These are phyloP conservation scores for Lacerta bilineata DNA, from an alignment of 2,797 vertebrate genomes.

Conservation along the genomic window DNA sequence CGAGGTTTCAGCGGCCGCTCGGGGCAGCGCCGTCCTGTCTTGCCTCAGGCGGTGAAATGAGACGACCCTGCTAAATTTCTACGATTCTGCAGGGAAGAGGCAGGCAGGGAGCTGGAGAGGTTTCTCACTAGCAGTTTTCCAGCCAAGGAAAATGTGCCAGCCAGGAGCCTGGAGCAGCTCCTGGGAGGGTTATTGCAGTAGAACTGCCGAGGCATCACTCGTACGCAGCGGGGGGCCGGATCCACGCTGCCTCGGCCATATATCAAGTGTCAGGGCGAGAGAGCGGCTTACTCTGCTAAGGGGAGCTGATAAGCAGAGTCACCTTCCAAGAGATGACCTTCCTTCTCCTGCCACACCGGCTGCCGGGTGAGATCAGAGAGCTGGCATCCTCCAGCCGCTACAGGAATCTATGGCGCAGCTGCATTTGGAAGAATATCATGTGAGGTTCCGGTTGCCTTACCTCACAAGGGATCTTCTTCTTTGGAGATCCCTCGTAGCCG, in stretches of 20 bases:
- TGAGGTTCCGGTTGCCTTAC: too few species aligned
- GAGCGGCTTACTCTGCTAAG: neutral
- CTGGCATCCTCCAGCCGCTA: too few species aligned
- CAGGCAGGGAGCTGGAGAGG: neutral
- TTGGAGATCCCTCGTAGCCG: too few species aligned
- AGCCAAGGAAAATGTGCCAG: neutral
- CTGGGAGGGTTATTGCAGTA: neutral
- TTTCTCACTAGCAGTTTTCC: neutral
- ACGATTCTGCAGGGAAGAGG: too few species aligned
- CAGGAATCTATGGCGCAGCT: too few species aligned
- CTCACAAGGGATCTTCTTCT: too few species aligned
- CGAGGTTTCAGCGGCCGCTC: too few species aligned
- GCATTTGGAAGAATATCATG: too few species aligned
- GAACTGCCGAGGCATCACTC: neutral
- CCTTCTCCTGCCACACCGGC: neutral
- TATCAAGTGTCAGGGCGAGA: neutral
- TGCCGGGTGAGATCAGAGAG: neutral
- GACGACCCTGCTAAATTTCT: too few species aligned
- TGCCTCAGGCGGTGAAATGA: too few species aligned
- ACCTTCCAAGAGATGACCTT: neutral
- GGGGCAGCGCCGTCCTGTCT: too few species aligned
- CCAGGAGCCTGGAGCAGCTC: neutral
- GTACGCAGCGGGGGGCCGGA: fast-evolving
- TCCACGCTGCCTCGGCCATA: fast-evolving
- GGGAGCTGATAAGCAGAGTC: neutral